Percentiles rank a stretch among this genome's conserved stretches.
Conservation (phyloP, 2,888 invertebrate genomes). For the Epistrophella euchroma region DNA sequence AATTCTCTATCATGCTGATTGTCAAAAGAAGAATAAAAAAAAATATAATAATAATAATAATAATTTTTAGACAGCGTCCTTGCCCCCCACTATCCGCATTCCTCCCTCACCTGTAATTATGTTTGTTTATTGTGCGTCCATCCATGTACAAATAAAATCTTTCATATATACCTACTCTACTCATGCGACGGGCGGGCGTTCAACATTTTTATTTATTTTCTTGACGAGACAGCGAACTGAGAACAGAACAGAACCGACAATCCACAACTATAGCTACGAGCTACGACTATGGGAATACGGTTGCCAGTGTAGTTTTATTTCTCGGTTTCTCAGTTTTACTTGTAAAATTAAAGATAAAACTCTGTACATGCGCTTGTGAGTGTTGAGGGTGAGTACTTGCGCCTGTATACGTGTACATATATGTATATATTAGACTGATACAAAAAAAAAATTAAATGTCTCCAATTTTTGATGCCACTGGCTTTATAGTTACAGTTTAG, state of each 20-base stretch:
- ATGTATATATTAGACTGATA: no score
- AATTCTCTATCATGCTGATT: constrained; percentile 40
- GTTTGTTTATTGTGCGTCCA: constrained; percentile 66
- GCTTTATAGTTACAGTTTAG: no score
- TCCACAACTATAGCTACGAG: constrained; percentile 12
- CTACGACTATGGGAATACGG: constrained; percentile 13
- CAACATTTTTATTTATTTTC: constrained; percentile 64
- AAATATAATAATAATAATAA: constrained; percentile 24
- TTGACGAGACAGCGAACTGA: constrained; percentile 52
- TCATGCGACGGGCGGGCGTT: background rate
- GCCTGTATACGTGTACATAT: no score
- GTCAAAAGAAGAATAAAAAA: constrained; percentile 33
- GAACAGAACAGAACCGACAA: constrained; percentile 37
- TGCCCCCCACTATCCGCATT: constrained; percentile 35
- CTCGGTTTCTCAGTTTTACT: background rate
- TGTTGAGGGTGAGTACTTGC: background rate
- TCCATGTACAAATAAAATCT: constrained; percentile 58
- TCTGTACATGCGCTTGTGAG: background rate
- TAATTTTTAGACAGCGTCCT: constrained; percentile 52
- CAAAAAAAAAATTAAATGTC: no score
- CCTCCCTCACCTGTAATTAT: constrained; percentile 56
- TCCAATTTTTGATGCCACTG: no score
- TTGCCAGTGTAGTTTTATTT: background rate
- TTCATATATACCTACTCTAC: constrained; percentile 26
- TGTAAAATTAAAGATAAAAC: background rate